Evolutionary conservation across 2,113 vertebrate genomes (phyloP).

Genomic region (Malaclemys terrapin): DNA sequence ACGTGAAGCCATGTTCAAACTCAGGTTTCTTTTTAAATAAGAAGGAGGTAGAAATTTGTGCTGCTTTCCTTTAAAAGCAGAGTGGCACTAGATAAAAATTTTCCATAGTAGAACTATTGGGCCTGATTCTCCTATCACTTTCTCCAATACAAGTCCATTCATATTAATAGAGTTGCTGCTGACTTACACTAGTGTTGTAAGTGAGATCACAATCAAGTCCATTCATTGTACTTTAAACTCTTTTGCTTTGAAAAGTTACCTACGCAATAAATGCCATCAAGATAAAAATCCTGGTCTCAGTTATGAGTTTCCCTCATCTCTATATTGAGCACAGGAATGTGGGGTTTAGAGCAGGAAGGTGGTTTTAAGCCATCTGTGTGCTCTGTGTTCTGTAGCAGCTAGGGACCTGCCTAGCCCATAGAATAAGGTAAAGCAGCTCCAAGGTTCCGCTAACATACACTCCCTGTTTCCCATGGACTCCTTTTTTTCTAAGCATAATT

Average conservation of each 20-base stretch:
- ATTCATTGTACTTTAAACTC: neutral
- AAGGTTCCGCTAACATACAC: neutral
- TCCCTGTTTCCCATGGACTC: neutral
- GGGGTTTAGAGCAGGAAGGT: neutral
- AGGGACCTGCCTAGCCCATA: neutral
- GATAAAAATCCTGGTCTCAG: neutral
- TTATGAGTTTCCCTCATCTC: neutral
- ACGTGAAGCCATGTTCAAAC: neutral
- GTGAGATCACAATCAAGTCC: neutral
- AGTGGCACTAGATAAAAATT: neutral
- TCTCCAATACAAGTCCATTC: neutral
- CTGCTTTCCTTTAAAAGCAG: neutral
- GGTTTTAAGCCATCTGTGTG: neutral
- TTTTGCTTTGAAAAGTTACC: constrained; percentile 1
- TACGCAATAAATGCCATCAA: neutral
- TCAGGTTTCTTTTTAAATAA: neutral
- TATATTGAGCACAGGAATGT: neutral
- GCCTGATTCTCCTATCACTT: neutral
- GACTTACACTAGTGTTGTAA: neutral
- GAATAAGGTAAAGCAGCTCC: neutral
- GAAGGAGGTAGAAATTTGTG: neutral
- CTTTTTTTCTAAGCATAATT: neutral
- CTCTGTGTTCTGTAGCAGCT: neutral
- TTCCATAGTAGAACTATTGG: neutral
- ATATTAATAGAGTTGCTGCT: neutral